Percentiles rank a stretch among this genome's conserved stretches.
These are phyloP conservation scores for Sogatella furcifera DNA, from an alignment of 1,140 invertebrate genomes.

Conservation along the genomic window DNA sequence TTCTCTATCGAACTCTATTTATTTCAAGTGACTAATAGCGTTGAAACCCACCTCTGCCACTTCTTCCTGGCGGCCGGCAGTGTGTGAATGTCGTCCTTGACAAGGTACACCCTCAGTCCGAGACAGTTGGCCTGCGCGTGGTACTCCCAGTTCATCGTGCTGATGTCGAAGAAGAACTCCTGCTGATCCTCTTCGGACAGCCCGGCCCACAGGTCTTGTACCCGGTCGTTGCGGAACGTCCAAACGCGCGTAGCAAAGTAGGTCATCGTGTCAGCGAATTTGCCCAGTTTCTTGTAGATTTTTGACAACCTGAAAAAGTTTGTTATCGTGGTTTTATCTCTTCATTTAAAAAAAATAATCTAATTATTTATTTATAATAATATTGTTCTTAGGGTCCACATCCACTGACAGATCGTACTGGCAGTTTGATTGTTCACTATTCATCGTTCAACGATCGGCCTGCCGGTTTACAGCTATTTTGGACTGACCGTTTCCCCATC, in stretches of 20 bases:
- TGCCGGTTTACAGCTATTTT: no score
- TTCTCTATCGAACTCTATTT: no score
- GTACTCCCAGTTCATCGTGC: constrained; percentile 44
- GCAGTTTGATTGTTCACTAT: no score
- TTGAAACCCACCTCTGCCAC: constrained; percentile 19
- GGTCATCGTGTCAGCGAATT: constrained; percentile 53
- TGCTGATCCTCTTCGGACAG: constrained; percentile 48
- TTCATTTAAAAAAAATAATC: neutral
- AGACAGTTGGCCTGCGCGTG: constrained; percentile 45
- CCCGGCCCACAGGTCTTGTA: constrained; percentile 41
- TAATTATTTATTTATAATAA: neutral
- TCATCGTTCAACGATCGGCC: no score
- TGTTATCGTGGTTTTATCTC: no score
- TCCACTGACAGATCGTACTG: no score
- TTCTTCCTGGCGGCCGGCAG: constrained; percentile 21
- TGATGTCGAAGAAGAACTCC: constrained; percentile 56
- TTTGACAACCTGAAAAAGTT: constrained; percentile 50
- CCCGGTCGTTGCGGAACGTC: constrained; percentile 57
- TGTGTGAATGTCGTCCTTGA: constrained; percentile 51
- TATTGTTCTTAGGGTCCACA: no score
- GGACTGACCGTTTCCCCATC: no score
- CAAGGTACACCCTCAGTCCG: constrained; percentile 46
- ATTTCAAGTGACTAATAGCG: no score
- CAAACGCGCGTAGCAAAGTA: constrained; percentile 62
- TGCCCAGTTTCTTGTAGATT: constrained; percentile 61